Percentiles rank a stretch among this genome's conserved stretches.
Evolutionary conservation across 1,140 invertebrate genomes (phyloP).

Genomic region (Bombus confusus): DNA sequence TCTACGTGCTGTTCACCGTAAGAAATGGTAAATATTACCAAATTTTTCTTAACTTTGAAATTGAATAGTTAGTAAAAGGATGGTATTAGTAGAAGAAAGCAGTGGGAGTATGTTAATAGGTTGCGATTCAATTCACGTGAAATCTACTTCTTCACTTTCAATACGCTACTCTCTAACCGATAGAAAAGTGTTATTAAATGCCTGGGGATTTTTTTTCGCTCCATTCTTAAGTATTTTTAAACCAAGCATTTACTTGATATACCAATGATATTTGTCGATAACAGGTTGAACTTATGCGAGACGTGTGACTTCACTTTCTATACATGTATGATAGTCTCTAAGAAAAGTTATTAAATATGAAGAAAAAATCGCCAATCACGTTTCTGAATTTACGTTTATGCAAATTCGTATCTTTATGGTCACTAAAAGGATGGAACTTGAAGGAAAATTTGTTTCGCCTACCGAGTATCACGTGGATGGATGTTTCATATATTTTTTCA

Average conservation of each 20-base stretch:
- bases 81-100: background rate
- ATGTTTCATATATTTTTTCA: background rate
- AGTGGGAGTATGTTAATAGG: background rate
- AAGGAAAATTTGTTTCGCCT: background rate
- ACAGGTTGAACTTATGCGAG: too few species aligned
- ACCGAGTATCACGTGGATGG: background rate
- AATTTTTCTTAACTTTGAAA: background rate
- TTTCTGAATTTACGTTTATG: background rate
- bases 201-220: too few species aligned
- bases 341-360: too few species aligned
- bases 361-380: too few species aligned
- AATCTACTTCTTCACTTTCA: background rate
- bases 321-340: too few species aligned
- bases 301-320: too few species aligned
- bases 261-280: too few species aligned
- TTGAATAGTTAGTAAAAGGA: background rate
- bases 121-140: background rate
- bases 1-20: constrained; percentile 74
- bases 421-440: background rate
- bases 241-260: too few species aligned
- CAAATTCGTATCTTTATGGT: background rate
- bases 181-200: background rate
- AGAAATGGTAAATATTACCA: constrained; percentile 76
- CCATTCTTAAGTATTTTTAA: too few species aligned
- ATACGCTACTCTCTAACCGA: background rate